A percentile compares a stretch with the other conserved stretches of the same genome.
Conservation (phyloP, 2,888 invertebrate genomes). For the Erebia ligea region DNA sequence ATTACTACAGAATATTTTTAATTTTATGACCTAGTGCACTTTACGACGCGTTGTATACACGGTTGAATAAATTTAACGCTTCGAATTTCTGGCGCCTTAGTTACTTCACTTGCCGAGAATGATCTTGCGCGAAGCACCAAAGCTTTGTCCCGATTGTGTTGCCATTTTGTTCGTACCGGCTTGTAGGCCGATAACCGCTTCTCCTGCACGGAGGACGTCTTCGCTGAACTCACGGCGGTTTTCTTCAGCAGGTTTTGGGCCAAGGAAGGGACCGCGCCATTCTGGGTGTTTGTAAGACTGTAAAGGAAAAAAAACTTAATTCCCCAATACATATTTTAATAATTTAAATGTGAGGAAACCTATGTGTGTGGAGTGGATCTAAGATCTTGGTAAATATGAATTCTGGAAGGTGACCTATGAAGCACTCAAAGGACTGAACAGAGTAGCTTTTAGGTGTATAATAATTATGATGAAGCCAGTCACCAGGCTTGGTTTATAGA, state of each 20-base stretch:
- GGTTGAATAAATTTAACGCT: not conserved
- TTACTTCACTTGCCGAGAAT: constrained; percentile 87
- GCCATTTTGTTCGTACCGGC: constrained; percentile 94
- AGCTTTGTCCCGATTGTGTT: constrained; percentile 92
- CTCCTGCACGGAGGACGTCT: constrained; percentile 91
- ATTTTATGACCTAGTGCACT: not conserved
- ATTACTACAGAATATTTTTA: constrained; percentile 3
- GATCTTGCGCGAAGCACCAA: constrained; percentile 92
- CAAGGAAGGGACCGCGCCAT: constrained; percentile 91
- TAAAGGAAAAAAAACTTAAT: constrained; percentile 14
- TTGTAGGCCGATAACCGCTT: constrained; percentile 93
- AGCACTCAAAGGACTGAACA: too few species aligned
- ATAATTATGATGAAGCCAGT: too few species aligned
- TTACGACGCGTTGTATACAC: not conserved
- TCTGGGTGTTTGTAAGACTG: constrained; percentile 92
- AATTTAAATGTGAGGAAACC: too few species aligned
- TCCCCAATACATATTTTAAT: not conserved
- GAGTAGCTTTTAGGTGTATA: too few species aligned
- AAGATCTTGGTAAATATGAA: too few species aligned
- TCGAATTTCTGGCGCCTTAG: constrained; percentile 34
- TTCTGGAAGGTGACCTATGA: too few species aligned
- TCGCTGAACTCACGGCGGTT: constrained; percentile 92
- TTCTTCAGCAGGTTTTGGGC: constrained; percentile 94
- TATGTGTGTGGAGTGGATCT: too few species aligned
- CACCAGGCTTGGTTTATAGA: too few species aligned